These are phyloP conservation scores for Apodemia mormo DNA, from an alignment of 2,888 invertebrate genomes.

Conservation along the genomic window DNA sequence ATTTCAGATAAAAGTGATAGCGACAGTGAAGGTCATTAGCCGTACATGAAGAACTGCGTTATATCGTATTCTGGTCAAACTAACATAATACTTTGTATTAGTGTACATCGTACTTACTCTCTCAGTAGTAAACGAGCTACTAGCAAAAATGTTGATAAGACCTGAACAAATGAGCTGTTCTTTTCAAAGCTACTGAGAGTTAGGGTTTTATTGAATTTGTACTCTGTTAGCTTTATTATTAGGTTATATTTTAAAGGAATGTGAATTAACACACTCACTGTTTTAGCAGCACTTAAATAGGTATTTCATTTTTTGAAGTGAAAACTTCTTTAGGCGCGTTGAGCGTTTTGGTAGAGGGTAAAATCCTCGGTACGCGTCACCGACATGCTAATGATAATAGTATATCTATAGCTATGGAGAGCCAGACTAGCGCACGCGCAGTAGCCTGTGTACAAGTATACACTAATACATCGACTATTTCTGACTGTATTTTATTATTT, in stretches of 20 bases:
- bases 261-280: constrained; percentile 81
- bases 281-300: constrained; percentile 47
- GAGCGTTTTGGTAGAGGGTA: too few species aligned
- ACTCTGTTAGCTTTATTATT: constrained; percentile 73
- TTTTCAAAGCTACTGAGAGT: constrained; percentile 33
- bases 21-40: constrained; percentile 95
- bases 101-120: constrained; percentile 65
- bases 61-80: constrained; percentile 80
- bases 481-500: too few species aligned
- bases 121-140: constrained; percentile 46
- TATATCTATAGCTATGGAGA: too few species aligned
- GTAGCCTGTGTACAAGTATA: too few species aligned
- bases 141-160: constrained; percentile 13
- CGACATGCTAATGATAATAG: too few species aligned
- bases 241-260: constrained; percentile 53
- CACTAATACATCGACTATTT: too few species aligned
- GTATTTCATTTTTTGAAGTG: constrained; percentile 39
- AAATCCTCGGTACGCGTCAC: too few species aligned
- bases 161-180: constrained; percentile 3
- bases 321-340: too few species aligned
- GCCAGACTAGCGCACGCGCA: too few species aligned
- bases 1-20: constrained; percentile 94
- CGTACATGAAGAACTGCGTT: constrained; percentile 57
- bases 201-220: constrained; percentile 55
- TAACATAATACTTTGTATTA: constrained; percentile 65